These are phyloP conservation scores for Platysteira castanea DNA, from an alignment of 2,113 vertebrate genomes.

Conservation along the genomic window DNA sequence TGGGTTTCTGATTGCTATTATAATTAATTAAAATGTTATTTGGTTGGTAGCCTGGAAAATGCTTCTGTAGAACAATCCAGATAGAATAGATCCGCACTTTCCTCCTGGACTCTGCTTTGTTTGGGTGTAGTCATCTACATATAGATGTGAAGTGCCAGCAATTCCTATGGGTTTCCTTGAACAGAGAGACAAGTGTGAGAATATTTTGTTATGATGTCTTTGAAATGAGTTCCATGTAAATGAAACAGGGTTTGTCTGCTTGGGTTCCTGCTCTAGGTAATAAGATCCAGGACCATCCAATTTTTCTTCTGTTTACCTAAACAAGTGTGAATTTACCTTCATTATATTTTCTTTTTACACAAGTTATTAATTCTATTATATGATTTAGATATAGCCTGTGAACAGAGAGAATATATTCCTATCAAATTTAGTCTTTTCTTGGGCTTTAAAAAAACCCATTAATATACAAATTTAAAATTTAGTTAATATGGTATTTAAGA, in stretches of 20 bases:
- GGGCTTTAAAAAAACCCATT: neutral
- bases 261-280: neutral
- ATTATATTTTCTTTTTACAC: neutral
- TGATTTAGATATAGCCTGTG: neutral
- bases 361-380: neutral
- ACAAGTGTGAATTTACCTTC: neutral
- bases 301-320: neutral
- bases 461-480: slow-evolving; percentile 19
- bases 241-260: neutral
- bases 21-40: neutral
- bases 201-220: neutral
- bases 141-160: neutral
- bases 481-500: slow-evolving; percentile 50
- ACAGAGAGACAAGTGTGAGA: neutral
- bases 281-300: neutral
- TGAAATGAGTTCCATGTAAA: neutral
- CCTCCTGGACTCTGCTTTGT: neutral
- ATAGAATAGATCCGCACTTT: neutral
- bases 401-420: neutral
- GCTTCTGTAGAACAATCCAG: neutral
- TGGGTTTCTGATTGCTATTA: neutral
- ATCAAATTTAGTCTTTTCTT: neutral
- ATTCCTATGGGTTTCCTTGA: neutral
- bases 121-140: neutral
- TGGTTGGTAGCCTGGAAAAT: neutral